Percentiles rank a stretch among this genome's conserved stretches.
Conservation (phyloP, 1,140 invertebrate species). For the Atta cephalotes region DNA sequence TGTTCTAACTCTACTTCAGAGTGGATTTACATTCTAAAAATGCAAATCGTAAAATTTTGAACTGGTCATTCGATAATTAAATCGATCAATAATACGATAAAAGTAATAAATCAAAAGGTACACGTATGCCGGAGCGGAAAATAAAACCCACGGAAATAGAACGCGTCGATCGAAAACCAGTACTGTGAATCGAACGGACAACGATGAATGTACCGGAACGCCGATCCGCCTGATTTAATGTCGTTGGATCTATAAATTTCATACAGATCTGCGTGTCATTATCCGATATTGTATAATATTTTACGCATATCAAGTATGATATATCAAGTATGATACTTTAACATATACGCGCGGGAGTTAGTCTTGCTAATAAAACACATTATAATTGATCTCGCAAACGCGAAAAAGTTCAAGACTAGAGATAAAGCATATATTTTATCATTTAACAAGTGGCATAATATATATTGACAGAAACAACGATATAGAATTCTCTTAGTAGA, state of each 20-base stretch:
- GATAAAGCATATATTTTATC: not conserved
- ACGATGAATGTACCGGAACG: constrained; percentile 47
- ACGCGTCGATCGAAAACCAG: constrained; percentile 52
- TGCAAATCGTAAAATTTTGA: constrained; percentile 41
- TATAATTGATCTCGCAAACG: constrained; percentile 5
- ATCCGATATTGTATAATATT: constrained; percentile 41
- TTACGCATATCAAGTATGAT: constrained; percentile 1
- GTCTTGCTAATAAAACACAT: constrained; percentile 30
- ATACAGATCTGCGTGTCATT: constrained; percentile 28
- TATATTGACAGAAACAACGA: not conserved
- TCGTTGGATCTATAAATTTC: constrained; percentile 47
- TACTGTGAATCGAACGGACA: constrained; percentile 45
- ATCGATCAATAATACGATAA: constrained; percentile 50
- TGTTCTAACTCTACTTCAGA: not conserved
- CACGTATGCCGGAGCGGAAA: constrained; percentile 21
- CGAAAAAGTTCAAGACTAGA: not conserved
- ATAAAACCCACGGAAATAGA: constrained; percentile 48
- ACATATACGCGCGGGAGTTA: not conserved
- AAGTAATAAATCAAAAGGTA: constrained; percentile 51
- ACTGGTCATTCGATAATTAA: constrained; percentile 46
- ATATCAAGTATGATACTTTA: not conserved
- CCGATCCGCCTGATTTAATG: constrained; percentile 54
- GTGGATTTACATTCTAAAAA: constrained; percentile 13
- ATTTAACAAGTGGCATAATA: not conserved
- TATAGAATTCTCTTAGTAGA: not conserved